These are phyloP conservation scores for Rhea pennata DNA, from an alignment of 2,113 vertebrate species.

Conservation along the genomic window DNA sequence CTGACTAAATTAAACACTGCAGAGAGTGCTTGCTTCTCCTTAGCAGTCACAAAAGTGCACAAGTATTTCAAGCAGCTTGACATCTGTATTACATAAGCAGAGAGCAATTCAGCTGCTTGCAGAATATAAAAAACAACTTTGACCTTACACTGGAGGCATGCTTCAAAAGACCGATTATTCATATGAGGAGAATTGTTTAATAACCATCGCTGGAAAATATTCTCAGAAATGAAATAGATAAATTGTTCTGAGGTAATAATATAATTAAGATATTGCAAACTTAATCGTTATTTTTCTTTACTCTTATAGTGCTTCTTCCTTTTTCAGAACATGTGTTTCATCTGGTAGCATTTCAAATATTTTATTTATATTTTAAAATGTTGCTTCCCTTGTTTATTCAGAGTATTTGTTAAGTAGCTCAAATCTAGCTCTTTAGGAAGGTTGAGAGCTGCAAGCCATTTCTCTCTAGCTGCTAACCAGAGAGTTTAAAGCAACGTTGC, in stretches of 20 bases:
- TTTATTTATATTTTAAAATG: conserved; percentile 19
- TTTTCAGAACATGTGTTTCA: conserved; percentile 17
- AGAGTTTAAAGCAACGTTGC: background rate
- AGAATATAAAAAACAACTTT: conserved; percentile 72
- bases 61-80: conserved; percentile 68
- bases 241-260: conserved; percentile 53
- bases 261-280: conserved; percentile 38
- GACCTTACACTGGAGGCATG: conserved; percentile 69
- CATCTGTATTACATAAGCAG: conserved; percentile 75
- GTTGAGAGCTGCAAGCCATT: background rate
- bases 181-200: conserved; percentile 48
- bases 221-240: conserved; percentile 57
- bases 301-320: background rate
- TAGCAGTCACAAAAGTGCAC: conserved; percentile 41
- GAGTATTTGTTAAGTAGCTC: background rate
- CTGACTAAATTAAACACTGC: background rate
- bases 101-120: conserved; percentile 66
- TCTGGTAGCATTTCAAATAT: conserved; percentile 26
- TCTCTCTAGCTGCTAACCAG: background rate
- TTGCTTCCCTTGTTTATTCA: background rate
- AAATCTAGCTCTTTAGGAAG: background rate
- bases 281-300: background rate
- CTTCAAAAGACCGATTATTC: conserved; percentile 69
- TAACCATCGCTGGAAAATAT: conserved; percentile 60
- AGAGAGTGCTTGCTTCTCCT: conserved; percentile 8